A percentile compares a stretch with the other conserved stretches of the same genome.
Conservation (phyloP, 2,113 vertebrate genomes). For the Brachirus orientalis region DNA sequence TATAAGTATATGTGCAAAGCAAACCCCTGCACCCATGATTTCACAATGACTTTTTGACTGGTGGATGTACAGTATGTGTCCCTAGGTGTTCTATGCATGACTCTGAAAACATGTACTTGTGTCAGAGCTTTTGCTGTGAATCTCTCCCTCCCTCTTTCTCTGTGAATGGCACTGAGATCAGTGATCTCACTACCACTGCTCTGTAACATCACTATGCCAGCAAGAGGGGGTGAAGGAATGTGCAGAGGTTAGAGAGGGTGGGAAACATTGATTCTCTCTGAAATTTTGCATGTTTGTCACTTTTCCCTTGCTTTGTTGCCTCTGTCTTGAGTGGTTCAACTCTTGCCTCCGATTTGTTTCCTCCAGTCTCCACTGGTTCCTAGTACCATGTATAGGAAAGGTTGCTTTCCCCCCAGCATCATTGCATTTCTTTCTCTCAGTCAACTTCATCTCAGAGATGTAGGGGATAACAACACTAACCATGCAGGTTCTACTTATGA, state of each 20-base stretch:
- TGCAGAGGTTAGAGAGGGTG: slow-evolving; percentile 29
- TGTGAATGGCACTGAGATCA: slow-evolving; percentile 61
- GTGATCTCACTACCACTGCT: slow-evolving; percentile 28
- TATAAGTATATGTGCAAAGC: not conserved
- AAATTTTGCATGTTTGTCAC: slow-evolving; percentile 2
- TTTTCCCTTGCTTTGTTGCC: not conserved
- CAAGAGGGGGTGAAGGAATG: slow-evolving; percentile 13
- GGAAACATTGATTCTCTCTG: slow-evolving; percentile 11
- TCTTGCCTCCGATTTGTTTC: not conserved
- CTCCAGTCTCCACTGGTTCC: slow-evolving; percentile 6
- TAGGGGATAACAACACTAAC: slow-evolving; percentile 29
- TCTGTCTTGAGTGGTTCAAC: slow-evolving; percentile 5
- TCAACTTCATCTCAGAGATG: slow-evolving; percentile 44
- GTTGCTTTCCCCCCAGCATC: slow-evolving; percentile 37
- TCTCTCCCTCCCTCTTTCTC: slow-evolving; percentile 24
- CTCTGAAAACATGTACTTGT: too few relatives aligned
- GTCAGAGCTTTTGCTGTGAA: slow-evolving; percentile 14
- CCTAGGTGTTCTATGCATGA: slow-evolving; percentile 40
- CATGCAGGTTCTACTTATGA: not conserved
- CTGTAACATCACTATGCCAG: slow-evolving; percentile 36
- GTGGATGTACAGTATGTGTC: too few relatives aligned
- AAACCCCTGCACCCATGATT: slow-evolving; percentile 1
- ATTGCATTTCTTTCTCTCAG: slow-evolving; percentile 37
- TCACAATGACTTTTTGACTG: too few relatives aligned
- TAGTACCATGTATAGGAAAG: slow-evolving; percentile 36